Conservation (phyloP, 2,113 vertebrate genomes). For the Physeter macrocephalus region DNA sequence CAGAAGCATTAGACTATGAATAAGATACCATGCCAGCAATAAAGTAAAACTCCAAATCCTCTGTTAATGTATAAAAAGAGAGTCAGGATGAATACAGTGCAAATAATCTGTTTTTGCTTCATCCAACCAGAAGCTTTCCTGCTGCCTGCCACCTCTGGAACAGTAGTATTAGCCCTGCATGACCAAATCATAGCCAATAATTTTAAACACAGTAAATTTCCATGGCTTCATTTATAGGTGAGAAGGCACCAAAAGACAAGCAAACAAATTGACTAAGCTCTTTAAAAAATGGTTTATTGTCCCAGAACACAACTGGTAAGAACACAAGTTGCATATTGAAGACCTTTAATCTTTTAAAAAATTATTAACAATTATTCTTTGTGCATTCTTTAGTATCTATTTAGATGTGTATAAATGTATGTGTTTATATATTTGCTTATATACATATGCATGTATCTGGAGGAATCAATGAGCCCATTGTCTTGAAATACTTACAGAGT, state of each 20-base stretch:
- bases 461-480: not conserved
- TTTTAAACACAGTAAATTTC: not conserved
- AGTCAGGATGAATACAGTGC: rapidly evolving
- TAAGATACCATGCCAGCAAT: not conserved
- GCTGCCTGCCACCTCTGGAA: not conserved
- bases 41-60: not conserved
- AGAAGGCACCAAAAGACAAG: not conserved
- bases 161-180: not conserved
- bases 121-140: not conserved
- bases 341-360: not conserved
- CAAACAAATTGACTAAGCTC: not conserved
- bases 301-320: not conserved
- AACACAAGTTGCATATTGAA: not conserved
- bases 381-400: not conserved
- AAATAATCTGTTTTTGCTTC: not conserved
- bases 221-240: not conserved
- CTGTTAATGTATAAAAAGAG: not conserved
- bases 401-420: not conserved
- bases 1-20: not conserved
- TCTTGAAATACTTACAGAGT: not conserved
- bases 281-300: not conserved
- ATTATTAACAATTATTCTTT: not conserved
- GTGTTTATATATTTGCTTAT: not conserved
- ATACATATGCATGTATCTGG: not conserved
- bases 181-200: not conserved